phyloP scores from a whole-genome alignment of 1,140 invertebrate species.

The Drosophila mojavensis region DNA sequence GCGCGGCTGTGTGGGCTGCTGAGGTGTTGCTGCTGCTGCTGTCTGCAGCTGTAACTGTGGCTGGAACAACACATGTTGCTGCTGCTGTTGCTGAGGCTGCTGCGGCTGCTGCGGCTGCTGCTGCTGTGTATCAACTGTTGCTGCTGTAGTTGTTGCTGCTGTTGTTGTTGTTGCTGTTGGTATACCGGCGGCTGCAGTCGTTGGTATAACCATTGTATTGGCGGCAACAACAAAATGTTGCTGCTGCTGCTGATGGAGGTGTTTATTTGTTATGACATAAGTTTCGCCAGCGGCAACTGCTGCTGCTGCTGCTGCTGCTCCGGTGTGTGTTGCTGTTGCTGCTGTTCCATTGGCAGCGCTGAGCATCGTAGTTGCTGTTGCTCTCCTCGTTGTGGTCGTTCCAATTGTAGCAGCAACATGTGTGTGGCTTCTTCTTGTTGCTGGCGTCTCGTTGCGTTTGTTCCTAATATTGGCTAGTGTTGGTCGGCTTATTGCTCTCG shows the following conservation, averaged over 20 bases:
- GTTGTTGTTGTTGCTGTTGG: slow-evolving; percentile 71
- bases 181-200: slow-evolving; percentile 69
- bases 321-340: slow-evolving; percentile 48
- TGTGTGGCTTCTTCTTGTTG: slow-evolving; percentile 57
- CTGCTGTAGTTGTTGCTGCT: slow-evolving; percentile 41
- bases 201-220: slow-evolving; percentile 82
- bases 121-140: slow-evolving; percentile 51
- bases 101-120: slow-evolving; percentile 52
- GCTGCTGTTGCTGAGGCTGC: slow-evolving; percentile 53
- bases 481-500: slow-evolving; percentile 4
- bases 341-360: slow-evolving; percentile 73
- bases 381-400: slow-evolving; percentile 32
- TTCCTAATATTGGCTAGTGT: slow-evolving; percentile 14
- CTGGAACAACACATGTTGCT: slow-evolving; percentile 73
- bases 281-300: slow-evolving; percentile 66
- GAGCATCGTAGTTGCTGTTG: slow-evolving; percentile 66
- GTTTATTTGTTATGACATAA: slow-evolving; percentile 79
- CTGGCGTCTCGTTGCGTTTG: slow-evolving; percentile 3
- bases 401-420: slow-evolving; percentile 70
- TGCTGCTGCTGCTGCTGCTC: slow-evolving; percentile 41
- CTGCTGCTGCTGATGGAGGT: slow-evolving; percentile 51
- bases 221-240: slow-evolving; percentile 70
- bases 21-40: slow-evolving; percentile 65
- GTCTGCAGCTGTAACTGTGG: slow-evolving; percentile 67
- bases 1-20: slow-evolving; percentile 85